Percentiles rank a stretch among this genome's conserved stretches.
phyloP scores from a whole-genome alignment of 2,113 vertebrate species.

The Chaetops frenatus region DNA sequence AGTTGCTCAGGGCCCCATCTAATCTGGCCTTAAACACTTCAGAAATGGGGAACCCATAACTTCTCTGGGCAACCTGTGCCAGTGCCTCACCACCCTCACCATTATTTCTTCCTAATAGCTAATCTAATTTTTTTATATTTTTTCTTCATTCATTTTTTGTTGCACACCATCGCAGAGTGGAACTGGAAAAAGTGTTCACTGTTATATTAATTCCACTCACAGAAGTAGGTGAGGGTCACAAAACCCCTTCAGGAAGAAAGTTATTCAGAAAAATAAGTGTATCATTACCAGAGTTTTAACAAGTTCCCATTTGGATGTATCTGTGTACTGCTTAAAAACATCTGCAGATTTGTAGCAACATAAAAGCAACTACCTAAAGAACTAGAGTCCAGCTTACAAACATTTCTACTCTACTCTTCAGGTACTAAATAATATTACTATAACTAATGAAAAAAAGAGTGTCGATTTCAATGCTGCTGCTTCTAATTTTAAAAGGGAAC shows the following conservation, averaged over 20 bases:
- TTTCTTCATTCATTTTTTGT: rapidly evolving
- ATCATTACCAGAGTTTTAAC: not conserved
- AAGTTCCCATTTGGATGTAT: not conserved
- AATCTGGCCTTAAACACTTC: not conserved
- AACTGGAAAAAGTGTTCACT: not conserved
- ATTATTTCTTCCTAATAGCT: not conserved
- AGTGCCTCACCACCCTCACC: no score
- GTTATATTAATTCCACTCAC: not conserved
- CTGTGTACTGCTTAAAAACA: not conserved
- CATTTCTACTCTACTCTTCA: not conserved
- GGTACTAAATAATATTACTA: not conserved
- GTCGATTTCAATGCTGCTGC: not conserved
- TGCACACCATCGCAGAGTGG: not conserved
- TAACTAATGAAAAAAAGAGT: not conserved
- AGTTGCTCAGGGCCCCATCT: not conserved
- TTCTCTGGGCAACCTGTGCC: not conserved
- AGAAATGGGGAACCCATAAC: not conserved
- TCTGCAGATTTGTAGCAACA: not conserved
- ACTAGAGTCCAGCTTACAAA: not conserved
- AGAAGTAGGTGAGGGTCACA: not conserved
- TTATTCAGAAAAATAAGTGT: not conserved
- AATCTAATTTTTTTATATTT: not conserved
- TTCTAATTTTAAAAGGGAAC: not conserved
- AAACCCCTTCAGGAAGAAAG: not conserved
- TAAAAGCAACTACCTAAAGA: not conserved